Evolutionary conservation across 1,140 invertebrate genomes (phyloP).

Genomic region (Drosophila kanapiae): DNA sequence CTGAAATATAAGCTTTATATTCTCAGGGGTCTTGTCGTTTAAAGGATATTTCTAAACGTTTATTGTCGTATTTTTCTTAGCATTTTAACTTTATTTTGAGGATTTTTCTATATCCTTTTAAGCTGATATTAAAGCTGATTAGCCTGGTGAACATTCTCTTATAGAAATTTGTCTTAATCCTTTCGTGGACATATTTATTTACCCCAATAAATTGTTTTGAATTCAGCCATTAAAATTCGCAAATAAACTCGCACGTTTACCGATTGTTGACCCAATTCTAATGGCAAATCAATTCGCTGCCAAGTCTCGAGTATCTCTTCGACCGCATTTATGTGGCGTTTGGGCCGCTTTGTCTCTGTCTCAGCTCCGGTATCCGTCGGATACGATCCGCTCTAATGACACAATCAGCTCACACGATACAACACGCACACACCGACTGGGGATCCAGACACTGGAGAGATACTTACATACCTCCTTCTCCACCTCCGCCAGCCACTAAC

Average conservation of each 20-base stretch:
- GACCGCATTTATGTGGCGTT: constrained; percentile 44
- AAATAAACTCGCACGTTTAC: constrained; percentile 21
- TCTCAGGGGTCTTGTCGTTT: too few relatives aligned
- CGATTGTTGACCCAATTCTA: constrained; percentile 46
- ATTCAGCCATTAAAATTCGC: constrained; percentile 38
- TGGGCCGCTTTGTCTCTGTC: constrained; percentile 71
- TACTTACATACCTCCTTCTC: constrained; percentile 10
- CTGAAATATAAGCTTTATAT: too few relatives aligned
- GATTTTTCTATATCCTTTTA: too few relatives aligned
- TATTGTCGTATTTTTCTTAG: not conserved
- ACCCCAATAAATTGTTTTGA: constrained; percentile 1
- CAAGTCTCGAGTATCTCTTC: constrained; percentile 45
- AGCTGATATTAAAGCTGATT: not conserved
- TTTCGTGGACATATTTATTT: constrained; percentile 3
- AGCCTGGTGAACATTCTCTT: not conserved
- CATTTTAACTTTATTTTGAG: too few relatives aligned
- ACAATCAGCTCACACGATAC: constrained; percentile 76
- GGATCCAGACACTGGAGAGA: constrained; percentile 8
- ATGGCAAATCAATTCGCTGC: constrained; percentile 44
- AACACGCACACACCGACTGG: constrained; percentile 34
- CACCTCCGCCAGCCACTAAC: constrained; percentile 28
- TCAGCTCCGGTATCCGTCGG: constrained; percentile 25
- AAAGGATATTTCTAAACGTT: not conserved
- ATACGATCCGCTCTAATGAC: constrained; percentile 72
- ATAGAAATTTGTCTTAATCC: too few relatives aligned